Evolutionary conservation across 2,113 vertebrate genomes (phyloP), one percentile per base, ranked within the genome.

Genomic region (Catharus fuscescens): DNA sequence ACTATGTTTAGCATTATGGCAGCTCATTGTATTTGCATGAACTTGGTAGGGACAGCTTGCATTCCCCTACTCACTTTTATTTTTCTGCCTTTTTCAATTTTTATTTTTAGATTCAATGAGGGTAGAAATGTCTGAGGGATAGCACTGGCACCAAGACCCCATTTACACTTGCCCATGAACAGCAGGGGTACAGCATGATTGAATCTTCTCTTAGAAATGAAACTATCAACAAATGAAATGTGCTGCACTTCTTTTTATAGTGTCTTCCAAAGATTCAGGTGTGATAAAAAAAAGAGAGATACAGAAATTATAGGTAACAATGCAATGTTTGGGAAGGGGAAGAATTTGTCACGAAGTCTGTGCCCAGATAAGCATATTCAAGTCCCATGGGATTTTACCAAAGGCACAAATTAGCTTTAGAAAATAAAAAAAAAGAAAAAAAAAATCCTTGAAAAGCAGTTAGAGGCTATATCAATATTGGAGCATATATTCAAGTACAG

Each of bases 171-270:
- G 36, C 14, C 0, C n/a, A 73, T 74, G 88, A 74, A 38, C 80
- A 86, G 50, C 73, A 79, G 11, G 10, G 79, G 79, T 67, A 67
- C 5, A 83, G 29, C 19, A 31, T 60, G 92, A 88, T 62, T 87
- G 74, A 54, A 89, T 86, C 56, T 44, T 73, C 80, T 87, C 73
- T 86, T 59, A 66, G 56, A 91, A 94, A 94, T 89, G 79, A 64
- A 96, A 73, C 47, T 87, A 56, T 32, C 72, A 90, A 80, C 65
- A 87, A 83, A 93, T 18, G 61, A 53, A 79, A 70, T 3, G 8
- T 7, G 25, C 23, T 88, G 21, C 48, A 36, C 23, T 84, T 86
- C n/a, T 90, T 53, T 81, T 66, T 62, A 8, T 44, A 40, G 45
- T 34, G 62, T 64, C n/a, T 52, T 53, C 19, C 32, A 80, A 85